Evolutionary conservation across 2,888 invertebrate species (phyloP), one percentile per base, ranked within the genome.

Genomic region (Plusia festucae): DNA sequence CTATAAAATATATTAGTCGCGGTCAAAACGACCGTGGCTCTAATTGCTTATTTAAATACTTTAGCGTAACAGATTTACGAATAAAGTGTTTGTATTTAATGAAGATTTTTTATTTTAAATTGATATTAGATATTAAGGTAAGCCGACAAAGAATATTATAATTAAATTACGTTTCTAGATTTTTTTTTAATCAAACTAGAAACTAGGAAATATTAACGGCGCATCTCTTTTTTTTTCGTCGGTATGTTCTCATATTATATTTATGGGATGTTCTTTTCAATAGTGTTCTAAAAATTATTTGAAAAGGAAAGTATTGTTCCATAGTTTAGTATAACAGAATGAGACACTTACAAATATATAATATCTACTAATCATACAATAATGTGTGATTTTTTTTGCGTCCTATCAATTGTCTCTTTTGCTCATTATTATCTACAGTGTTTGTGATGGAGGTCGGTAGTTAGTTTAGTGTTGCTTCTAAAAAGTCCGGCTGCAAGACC

Each of bases 1-100:
- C 40, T 40, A 40, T 40, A 40, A 40, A 40, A 40, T 40, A 40
- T 40, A 40, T 40, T 40, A 40, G 40, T 40, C n/a, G 40, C 40
- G 40, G 40, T 40, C 40, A 40, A n/a, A 4, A 13, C 40, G 40
- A 40, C 40, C 40, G 40, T 40, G 40, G 40, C n/a, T n/a, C 40
- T 40, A 40, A 40, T 40, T 40, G 40, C n/a, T 40, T 40, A 40
- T 40, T 40, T 40, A 40, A 40, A 40, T 40, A 40, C 40, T 40
- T 40, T 6, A 40, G 40, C 15, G 40, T 40, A 40, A 40, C n/a
- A n/a, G 40, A 5, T 40, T 40, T 40, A 34, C 40, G n/a, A 40
- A 40, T 40, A n/a, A n/a, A n/a, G n/a, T 40, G 40, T 40, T 40
- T 40, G n/a, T 24, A 24, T 24, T 3, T 40, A n/a, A n/a, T n/a